Conservation (phyloP, 2,888 invertebrate genomes). For the Idaea aversata region DNA sequence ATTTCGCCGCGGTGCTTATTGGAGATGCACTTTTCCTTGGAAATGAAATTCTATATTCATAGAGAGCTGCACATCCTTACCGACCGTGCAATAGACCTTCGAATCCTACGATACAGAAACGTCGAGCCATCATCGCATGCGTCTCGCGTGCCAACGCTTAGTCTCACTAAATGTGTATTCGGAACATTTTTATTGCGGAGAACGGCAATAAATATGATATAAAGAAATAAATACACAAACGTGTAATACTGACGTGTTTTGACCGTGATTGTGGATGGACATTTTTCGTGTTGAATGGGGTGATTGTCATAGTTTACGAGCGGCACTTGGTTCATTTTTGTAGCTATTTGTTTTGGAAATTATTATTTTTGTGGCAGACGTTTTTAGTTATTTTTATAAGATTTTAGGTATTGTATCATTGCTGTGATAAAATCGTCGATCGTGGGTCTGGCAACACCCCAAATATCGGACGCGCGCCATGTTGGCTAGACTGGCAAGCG, state of each 20-base stretch:
- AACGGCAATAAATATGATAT: slow-evolving; percentile 55
- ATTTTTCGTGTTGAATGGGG: not conserved
- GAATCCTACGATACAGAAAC: not conserved
- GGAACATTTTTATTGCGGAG: slow-evolving; percentile 66
- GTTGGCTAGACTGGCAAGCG: too few species aligned
- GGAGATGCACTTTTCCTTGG: too few species aligned
- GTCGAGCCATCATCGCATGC: slow-evolving; percentile 44
- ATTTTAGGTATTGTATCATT: too few species aligned
- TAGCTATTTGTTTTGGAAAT: not conserved
- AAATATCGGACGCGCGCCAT: too few species aligned
- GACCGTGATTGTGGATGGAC: not conserved
- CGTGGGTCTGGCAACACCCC: too few species aligned
- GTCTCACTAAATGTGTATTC: slow-evolving; percentile 64
- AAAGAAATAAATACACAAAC: slow-evolving; percentile 27
- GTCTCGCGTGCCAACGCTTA: slow-evolving; percentile 59
- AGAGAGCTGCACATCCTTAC: not conserved
- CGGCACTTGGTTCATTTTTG: not conserved
- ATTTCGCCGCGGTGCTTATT: too few species aligned
- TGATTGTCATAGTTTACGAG: not conserved
- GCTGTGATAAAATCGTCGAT: too few species aligned
- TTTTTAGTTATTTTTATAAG: too few species aligned
- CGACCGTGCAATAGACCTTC: not conserved
- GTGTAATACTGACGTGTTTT: slow-evolving; percentile 3
- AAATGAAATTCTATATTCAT: not conserved
- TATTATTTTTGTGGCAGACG: not conserved